Base-by-base conservation (phyloP, 2,888 invertebrate genomes). In the Dolichopus griseipennis region DNA sequence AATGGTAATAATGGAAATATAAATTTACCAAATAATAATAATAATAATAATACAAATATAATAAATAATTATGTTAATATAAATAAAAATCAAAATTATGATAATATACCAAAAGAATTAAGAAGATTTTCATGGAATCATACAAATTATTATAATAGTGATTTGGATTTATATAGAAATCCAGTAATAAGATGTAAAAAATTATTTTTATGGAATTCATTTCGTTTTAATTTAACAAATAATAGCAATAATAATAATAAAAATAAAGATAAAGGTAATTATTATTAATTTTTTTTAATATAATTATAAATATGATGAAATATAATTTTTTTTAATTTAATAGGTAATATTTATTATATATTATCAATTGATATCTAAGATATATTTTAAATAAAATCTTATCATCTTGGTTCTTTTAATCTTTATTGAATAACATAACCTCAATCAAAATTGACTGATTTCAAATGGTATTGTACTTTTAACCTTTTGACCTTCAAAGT, bases 201-300 rank as follows among this genome's bases (percentile, higher is more conserved):
- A 52, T 73, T 78, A 66, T 79, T 81, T 68, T 71, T 81, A 65
- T 81, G 81, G 81, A 81, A 77, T 66, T 81, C 81, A 63, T 80
- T 81, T 75, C 79, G 81, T 52, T 62, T 62, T 6, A 22, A 7
- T 52, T 2, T 7, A 6, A 27, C 27, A 4, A 27, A 27, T 27
- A 27, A 27, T 27, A 27, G 27, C 5, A 27, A 7, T 52, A 52
- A 52, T 12, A 52, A 52, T 52, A 79, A 81, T 71, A 79, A 78
- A 71, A 76, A 77, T 64, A 81, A 80, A 76, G 73, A 77, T 74
- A 71, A 66, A 67, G 20, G 41, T 72, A 64, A 62, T 20, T 20
- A 62, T 21, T 22, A 62, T 37, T 37, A 5, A 5, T 37, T 37
- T 37, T 37, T 37, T 37, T 37, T 37, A 27, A 27, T 27, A 27